A percentile compares a stretch with the other conserved stretches of the same genome.
Conservation (phyloP, 2,113 vertebrate species). For the Apteryx owenii region DNA sequence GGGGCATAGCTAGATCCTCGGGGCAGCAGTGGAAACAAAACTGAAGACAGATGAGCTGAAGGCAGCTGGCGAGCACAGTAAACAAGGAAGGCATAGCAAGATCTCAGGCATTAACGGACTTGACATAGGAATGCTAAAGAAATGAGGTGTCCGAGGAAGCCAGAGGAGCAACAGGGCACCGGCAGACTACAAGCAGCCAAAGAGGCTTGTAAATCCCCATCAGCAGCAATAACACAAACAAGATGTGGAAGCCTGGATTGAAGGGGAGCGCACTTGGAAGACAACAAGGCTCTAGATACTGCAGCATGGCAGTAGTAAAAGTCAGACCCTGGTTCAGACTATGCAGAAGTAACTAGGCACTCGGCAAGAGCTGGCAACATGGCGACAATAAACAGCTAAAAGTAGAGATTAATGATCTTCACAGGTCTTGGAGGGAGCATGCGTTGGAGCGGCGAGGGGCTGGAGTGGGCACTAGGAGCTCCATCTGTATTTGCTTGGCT, state of each 20-base stretch:
- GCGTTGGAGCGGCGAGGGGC: neutral
- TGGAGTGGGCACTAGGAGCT: slow-evolving; percentile 22
- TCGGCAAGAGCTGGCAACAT: slow-evolving; percentile 47
- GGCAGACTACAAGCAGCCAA: neutral
- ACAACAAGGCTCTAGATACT: neutral
- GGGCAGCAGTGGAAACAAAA: neutral
- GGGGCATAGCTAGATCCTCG: neutral
- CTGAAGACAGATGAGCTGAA: neutral
- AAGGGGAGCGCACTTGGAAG: neutral
- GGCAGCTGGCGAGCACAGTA: neutral
- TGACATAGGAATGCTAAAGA: neutral
- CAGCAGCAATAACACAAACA: neutral
- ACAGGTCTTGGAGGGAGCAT: slow-evolving; percentile 11
- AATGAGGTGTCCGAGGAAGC: neutral
- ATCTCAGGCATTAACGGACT: neutral
- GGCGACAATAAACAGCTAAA: slow-evolving; percentile 32
- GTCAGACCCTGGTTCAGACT: neutral
- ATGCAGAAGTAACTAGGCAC: fast-evolving
- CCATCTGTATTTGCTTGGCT: slow-evolving; percentile 23
- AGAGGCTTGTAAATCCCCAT: neutral
- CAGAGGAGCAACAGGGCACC: neutral
- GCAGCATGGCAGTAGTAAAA: neutral
- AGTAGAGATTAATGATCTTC: slow-evolving; percentile 14
- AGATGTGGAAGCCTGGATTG: neutral
- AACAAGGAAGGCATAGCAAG: neutral